Conservation (phyloP, 2,888 invertebrate species). For the Rutpela maculata region DNA sequence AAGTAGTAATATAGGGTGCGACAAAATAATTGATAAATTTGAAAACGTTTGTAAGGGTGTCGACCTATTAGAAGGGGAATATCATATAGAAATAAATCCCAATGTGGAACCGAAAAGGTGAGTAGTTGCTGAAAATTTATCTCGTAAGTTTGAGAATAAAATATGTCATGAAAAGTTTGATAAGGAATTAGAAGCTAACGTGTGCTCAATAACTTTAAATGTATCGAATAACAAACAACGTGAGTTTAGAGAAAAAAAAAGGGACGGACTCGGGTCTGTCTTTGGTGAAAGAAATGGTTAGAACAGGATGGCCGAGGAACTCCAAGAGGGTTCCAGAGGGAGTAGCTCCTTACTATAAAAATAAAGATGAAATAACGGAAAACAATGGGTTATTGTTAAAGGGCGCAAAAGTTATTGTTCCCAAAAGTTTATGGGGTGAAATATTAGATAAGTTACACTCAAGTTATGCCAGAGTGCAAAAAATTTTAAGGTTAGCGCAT, state of each 20-base stretch:
- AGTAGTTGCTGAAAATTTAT: too few species aligned
- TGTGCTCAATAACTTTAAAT: too few species aligned
- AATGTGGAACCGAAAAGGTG: too few species aligned
- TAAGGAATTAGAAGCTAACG: not conserved
- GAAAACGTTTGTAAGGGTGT: too few species aligned
- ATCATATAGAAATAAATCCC: too few species aligned
- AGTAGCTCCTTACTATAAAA: not conserved
- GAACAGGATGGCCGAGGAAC: not conserved
- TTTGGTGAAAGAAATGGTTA: not conserved
- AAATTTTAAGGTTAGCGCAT: not conserved
- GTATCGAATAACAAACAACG: not conserved
- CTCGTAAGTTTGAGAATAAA: not conserved
- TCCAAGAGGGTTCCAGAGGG: not conserved
- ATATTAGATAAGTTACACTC: not conserved
- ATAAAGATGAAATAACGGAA: too few species aligned
- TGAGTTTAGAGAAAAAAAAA: not conserved
- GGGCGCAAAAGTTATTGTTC: too few species aligned
- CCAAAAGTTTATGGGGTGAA: not conserved
- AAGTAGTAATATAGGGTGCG: too few species aligned
- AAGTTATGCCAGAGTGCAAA: not conserved
- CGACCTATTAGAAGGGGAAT: too few species aligned
- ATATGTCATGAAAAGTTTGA: not conserved
- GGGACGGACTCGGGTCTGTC: too few species aligned
- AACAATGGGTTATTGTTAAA: too few species aligned
- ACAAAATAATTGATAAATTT: too few species aligned